Evolutionary conservation across 2,797 vertebrate species (phyloP).

Genomic region (Lemur catta): DNA sequence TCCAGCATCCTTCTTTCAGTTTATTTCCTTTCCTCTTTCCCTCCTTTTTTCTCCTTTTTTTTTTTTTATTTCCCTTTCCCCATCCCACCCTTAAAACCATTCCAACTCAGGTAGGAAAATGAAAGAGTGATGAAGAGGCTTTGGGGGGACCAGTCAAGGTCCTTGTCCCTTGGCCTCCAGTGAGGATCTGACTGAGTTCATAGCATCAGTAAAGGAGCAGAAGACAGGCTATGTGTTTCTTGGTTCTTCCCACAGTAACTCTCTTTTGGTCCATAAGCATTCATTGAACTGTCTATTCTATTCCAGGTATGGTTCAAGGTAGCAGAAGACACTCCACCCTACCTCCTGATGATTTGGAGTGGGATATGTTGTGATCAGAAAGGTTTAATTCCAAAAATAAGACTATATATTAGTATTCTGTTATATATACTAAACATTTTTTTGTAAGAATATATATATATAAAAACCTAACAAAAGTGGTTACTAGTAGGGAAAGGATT

Average conservation of each 20-base stretch:
- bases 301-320: background rate
- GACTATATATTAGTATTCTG: background rate
- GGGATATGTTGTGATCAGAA: background rate
- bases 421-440: background rate
- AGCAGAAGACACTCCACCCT: background rate
- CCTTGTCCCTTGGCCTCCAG: background rate
- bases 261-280: background rate
- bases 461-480: background rate
- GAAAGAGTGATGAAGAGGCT: background rate
- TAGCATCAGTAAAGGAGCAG: background rate
- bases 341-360: background rate
- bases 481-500: background rate
- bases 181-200: background rate
- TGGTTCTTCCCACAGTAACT: background rate
- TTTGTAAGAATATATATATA: background rate
- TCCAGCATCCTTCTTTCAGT: background rate
- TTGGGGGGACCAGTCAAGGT: background rate
- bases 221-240: background rate
- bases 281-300: background rate
- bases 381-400: background rate
- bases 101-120: background rate
- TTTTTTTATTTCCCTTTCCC: background rate
- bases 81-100: background rate
- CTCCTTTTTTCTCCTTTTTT: background rate
- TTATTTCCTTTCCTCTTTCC: slow-evolving; percentile 16